These are phyloP conservation scores for Punctoribates punctum DNA, from an alignment of 2,888 invertebrate species.

Conservation along the genomic window DNA sequence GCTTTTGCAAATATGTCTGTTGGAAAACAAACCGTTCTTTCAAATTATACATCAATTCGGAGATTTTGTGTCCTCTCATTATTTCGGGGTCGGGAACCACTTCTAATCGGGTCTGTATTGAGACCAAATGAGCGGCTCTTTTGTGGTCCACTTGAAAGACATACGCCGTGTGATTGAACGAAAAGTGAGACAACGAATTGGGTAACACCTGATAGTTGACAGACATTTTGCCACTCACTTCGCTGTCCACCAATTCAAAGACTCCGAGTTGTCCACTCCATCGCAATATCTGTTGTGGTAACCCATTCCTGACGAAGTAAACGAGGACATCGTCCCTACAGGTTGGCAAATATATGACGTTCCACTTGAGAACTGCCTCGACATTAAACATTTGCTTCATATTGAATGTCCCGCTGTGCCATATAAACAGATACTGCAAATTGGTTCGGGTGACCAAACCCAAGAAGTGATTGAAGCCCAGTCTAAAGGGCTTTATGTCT, in stretches of 20 bases:
- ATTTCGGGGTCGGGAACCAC: conserved; percentile 41
- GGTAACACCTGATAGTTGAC: not conserved
- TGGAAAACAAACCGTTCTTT: conserved; percentile 38
- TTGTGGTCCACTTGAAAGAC: conserved; percentile 29
- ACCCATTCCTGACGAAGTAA: not conserved
- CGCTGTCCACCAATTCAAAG: conserved; percentile 13
- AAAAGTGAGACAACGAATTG: conserved; percentile 40
- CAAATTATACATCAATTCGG: conserved; percentile 42
- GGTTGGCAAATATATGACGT: conserved; percentile 34
- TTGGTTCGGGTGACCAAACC: conserved; percentile 16
- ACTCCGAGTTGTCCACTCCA: conserved; percentile 37
- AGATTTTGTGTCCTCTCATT: conserved; percentile 28
- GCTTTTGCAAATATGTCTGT: conserved; percentile 9
- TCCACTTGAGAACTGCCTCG: not conserved
- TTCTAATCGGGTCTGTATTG: conserved; percentile 40
- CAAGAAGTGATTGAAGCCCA: conserved; percentile 45
- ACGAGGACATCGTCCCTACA: conserved; percentile 1
- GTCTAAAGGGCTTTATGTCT: conserved; percentile 44
- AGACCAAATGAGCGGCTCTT: not conserved
- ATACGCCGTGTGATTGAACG: conserved; percentile 27
- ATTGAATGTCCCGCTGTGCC: conserved; percentile 41
- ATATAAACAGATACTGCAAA: conserved; percentile 38
- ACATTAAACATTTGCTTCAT: conserved; percentile 35
- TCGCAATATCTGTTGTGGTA: not conserved
- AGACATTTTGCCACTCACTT: conserved; percentile 39